These are phyloP conservation scores for Phaenicophaeus curvirostris DNA, from an alignment of 2,797 vertebrate species.

Conservation along the genomic window DNA sequence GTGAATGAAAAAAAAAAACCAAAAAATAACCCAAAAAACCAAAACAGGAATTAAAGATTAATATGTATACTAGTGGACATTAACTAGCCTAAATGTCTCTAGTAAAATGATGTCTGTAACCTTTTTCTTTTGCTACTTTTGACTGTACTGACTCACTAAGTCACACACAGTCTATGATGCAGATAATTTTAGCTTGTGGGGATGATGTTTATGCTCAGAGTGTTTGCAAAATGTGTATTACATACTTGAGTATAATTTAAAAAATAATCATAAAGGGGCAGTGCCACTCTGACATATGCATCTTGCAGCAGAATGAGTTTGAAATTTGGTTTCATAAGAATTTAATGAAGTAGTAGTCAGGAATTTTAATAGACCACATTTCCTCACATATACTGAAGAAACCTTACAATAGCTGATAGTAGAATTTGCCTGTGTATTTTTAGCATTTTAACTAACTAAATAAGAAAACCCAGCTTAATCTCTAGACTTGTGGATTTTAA, in stretches of 20 bases:
- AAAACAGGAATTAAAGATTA: neutral
- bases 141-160: neutral
- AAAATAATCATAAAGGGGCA: conserved; percentile 35
- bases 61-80: neutral
- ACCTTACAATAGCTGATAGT: neutral
- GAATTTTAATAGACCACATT: conserved; percentile 17
- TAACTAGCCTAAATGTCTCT: neutral
- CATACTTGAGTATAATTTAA: conserved; percentile 2
- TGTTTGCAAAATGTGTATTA: neutral
- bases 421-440: neutral
- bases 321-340: conserved; percentile 15
- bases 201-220: neutral
- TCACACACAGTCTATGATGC: neutral
- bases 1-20: neutral
- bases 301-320: conserved; percentile 15
- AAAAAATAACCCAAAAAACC: too few relatives aligned
- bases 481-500: conserved; percentile 2
- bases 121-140: neutral
- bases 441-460: neutral
- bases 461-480: conserved; percentile 12
- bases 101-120: neutral
- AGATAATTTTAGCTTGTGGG: neutral
- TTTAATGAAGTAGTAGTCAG: conserved; percentile 42
- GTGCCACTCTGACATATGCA: neutral
- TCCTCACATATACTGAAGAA: neutral